phyloP scores from a whole-genome alignment of 2,888 invertebrate species.

The Lithophane semibrunnea region DNA sequence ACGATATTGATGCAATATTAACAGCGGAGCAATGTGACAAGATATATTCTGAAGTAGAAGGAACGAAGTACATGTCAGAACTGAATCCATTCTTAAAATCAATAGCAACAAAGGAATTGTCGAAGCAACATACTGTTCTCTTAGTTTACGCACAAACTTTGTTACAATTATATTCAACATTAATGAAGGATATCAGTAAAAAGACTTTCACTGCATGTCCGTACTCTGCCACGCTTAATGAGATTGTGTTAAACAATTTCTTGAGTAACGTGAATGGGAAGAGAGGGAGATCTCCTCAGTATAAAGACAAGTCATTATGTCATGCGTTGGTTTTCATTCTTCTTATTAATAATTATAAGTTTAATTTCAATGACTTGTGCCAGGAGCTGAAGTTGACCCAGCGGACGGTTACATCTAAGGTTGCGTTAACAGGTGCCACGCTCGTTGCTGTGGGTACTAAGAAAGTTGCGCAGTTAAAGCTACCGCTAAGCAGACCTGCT shows the following conservation, averaged over 20 bases:
- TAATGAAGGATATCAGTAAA: constrained; percentile 73
- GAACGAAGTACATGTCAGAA: constrained; percentile 72
- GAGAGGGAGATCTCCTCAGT: constrained; percentile 75
- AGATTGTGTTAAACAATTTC: constrained; percentile 78
- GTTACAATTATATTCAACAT: constrained; percentile 70
- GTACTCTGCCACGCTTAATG: constrained; percentile 79
- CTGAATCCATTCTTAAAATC: constrained; percentile 73
- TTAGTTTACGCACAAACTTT: constrained; percentile 79
- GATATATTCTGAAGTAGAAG: constrained; percentile 77
- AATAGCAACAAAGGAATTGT: constrained; percentile 67
- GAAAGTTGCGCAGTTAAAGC: constrained; percentile 81
- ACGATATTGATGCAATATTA: constrained; percentile 84
- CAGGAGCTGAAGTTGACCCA: constrained; percentile 76
- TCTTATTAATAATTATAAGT: constrained; percentile 81
- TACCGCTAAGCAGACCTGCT: constrained; percentile 62
- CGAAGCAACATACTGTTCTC: constrained; percentile 72
- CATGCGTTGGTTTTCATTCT: constrained; percentile 82
- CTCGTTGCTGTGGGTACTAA: constrained; percentile 70
- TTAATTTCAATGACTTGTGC: constrained; percentile 78
- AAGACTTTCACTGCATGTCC: constrained; percentile 76
- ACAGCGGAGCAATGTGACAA: constrained; percentile 81
- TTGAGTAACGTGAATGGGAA: constrained; percentile 70
- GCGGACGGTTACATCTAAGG: constrained; percentile 74
- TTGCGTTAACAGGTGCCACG: constrained; percentile 79
- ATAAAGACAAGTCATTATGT: constrained; percentile 83